Conservation (phyloP, 2,888 invertebrate genomes). For the Caenorhabditis drosophilae region DNA sequence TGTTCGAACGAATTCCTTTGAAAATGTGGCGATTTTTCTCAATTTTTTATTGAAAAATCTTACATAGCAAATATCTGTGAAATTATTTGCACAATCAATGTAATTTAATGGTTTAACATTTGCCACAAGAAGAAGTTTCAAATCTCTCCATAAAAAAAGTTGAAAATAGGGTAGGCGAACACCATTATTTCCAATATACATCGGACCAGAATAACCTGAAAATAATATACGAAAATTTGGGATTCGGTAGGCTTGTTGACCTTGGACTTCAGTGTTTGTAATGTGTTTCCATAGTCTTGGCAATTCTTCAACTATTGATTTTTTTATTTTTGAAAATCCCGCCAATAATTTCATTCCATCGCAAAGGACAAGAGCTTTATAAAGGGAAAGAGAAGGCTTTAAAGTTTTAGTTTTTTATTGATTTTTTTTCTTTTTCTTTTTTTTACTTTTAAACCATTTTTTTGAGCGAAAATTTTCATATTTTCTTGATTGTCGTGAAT, state of each 20-base stretch:
- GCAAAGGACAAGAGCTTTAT: constrained; percentile 35
- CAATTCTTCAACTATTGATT: constrained; percentile 8
- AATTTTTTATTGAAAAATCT: constrained; percentile 3
- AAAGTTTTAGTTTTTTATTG: neutral
- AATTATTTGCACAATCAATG: constrained; percentile 6
- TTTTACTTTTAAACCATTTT: constrained; percentile 19
- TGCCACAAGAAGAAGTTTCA: constrained; percentile 14
- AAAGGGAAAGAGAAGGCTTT: constrained; percentile 22
- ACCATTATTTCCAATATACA: constrained; percentile 36
- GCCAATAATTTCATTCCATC: constrained; percentile 27
- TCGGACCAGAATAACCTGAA: constrained; percentile 37
- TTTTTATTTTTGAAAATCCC: constrained; percentile 5
- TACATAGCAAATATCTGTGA: constrained; percentile 28
- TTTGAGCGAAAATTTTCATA: constrained; percentile 12
- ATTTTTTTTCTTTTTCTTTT: neutral
- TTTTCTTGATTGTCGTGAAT: constrained; percentile 19
- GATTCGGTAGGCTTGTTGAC: too few species aligned
- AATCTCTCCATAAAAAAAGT: constrained; percentile 32
- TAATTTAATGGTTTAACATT: constrained; percentile 12
- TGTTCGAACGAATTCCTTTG: constrained; percentile 5
- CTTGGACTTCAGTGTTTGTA: constrained; percentile 22
- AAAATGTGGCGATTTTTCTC: neutral
- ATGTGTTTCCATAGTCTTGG: constrained; percentile 24
- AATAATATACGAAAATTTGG: too few species aligned
- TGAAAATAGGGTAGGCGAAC: constrained; percentile 32